Base-by-base conservation (phyloP, 2,888 invertebrate genomes). In the Netelia inedita region DNA sequence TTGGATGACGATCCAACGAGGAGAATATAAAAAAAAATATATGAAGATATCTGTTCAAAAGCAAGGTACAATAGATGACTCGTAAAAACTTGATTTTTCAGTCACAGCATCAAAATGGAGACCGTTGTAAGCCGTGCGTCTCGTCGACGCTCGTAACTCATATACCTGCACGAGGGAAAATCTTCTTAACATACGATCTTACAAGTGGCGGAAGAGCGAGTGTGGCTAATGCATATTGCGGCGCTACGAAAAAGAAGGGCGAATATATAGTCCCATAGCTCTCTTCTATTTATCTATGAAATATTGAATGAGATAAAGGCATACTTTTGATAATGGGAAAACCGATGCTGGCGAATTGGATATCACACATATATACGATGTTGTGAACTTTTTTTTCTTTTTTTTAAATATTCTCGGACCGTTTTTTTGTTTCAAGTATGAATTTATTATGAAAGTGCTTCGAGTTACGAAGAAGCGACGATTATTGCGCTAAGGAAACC, bases 141-240 rank as follows among this genome's bases (percentile, higher is more conserved):
- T 79, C 19, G 57, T 2, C 61, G 74, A 69, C 43, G 50, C n/a
- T 53, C 57, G 5, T 23, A 41, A 14, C 46, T 57, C 53, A 50
- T 66, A 19, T 69, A 9, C 41, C 55, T 61, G 71, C 65, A 41
- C 65, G 72, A 76, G 76, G 80, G 66, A 80, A 80, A 83, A 76
- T 83, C 66, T 68, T 83, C 80, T 76, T 57, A 75, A 83, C 71
- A 76, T 66, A 71, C 79, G 79, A 61, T 69, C 50, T 50, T 61
- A n/a, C 35, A 35, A 35, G 43, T 55, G 43, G 50, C 69, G 57
- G 69, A 50, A 69, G 41, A 16, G 59, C 50, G 46, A 61, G 35
- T 63, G 21, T 6, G 71, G 65, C n/a, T 61, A 71, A 61, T 79
- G 71, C 71, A 61, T 79, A 71, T 35, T 71, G 53, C 79, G 63